phyloP scores from a whole-genome alignment of 2,797 vertebrate species.

The Malurus splendens region DNA sequence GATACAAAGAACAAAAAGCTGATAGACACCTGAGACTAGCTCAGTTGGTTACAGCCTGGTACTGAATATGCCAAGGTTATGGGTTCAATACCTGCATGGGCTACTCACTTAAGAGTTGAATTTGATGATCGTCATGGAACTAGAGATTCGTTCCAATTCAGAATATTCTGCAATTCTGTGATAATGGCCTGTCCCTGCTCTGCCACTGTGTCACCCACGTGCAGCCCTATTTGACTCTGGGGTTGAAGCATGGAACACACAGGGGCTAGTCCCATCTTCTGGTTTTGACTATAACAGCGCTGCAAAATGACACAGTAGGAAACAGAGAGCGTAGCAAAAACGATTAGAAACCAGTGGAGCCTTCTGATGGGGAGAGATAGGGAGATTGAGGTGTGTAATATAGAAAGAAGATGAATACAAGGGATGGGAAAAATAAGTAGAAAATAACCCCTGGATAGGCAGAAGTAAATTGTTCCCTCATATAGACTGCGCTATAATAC shows the following conservation, averaged over 20 bases:
- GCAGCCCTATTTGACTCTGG: neutral
- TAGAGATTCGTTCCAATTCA: neutral
- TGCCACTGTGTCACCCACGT: neutral
- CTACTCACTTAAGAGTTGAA: neutral
- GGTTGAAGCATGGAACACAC: neutral
- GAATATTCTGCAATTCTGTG: neutral
- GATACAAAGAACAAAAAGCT: neutral
- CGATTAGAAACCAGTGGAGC: neutral
- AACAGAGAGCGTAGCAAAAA: neutral
- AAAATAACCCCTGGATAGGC: neutral
- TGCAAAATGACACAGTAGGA: neutral
- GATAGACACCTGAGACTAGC: neutral
- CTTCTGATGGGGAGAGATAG: neutral
- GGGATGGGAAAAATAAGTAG: neutral
- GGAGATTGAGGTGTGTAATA: neutral
- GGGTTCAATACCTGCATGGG: neutral
- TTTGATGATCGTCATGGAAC: neutral
- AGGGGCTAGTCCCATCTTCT: neutral
- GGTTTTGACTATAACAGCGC: neutral
- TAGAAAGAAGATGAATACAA: neutral
- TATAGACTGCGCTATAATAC: neutral
- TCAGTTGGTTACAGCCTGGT: accelerated
- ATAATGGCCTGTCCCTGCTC: neutral
- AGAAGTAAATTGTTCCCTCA: conserved; percentile 12
- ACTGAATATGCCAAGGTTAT: neutral